Evolutionary conservation across 2,113 vertebrate species (phyloP).

Genomic region (Lasiurus borealis): DNA sequence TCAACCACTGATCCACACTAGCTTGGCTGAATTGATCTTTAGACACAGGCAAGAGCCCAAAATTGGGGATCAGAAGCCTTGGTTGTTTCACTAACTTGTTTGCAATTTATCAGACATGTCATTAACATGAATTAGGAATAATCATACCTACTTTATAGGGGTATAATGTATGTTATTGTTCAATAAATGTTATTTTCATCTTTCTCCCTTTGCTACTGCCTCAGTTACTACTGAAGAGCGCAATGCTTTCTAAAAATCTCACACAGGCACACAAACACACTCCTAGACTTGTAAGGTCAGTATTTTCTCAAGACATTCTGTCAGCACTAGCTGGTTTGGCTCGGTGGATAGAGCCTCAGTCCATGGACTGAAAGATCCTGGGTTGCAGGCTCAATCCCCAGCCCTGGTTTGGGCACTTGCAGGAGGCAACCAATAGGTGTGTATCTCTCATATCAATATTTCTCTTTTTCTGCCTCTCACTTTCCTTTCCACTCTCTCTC

Average conservation of each 20-base stretch:
- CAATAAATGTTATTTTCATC: not conserved
- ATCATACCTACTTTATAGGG: not conserved
- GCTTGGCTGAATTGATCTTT: not conserved
- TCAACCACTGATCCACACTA: no score
- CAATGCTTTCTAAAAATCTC: not conserved
- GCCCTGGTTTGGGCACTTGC: no score
- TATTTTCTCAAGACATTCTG: not conserved
- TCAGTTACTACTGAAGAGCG: not conserved
- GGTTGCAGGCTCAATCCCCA: no score
- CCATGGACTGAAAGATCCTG: no score
- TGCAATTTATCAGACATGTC: not conserved
- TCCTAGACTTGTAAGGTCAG: not conserved
- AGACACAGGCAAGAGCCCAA: not conserved
- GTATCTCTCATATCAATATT: no score
- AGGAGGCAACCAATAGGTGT: no score
- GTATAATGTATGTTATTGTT: not conserved
- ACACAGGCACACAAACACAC: not conserved
- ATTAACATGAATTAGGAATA: not conserved
- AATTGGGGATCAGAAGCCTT: not conserved
- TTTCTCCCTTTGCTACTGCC: not conserved
- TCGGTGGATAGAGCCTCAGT: no score
- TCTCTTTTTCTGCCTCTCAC: no score
- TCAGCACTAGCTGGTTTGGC: no score
- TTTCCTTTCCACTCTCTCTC: no score
- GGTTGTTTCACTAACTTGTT: not conserved